Evolutionary conservation across 1,140 invertebrate species (phyloP).

Genomic region (Uloborus diversus): DNA sequence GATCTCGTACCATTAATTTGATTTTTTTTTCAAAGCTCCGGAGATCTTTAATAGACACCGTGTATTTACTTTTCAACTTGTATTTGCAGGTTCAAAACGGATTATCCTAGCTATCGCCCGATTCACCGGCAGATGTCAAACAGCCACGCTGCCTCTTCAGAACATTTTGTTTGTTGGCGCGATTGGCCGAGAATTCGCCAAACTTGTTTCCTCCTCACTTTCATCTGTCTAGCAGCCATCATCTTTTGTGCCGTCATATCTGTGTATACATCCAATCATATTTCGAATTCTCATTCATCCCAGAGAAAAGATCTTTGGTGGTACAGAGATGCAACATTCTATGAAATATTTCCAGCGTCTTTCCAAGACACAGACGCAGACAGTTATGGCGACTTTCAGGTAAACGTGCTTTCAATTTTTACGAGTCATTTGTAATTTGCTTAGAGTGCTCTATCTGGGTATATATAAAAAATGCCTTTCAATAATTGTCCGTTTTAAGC

Average conservation of each 20-base stretch:
- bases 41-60: background rate
- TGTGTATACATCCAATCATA: background rate
- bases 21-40: background rate
- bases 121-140: conserved; percentile 6
- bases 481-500: no score
- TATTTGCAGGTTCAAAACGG: conserved; percentile 16
- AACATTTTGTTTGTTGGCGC: background rate
- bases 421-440: background rate
- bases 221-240: background rate
- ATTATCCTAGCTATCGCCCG: background rate
- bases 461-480: no score
- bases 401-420: background rate
- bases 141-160: background rate
- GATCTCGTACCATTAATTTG: background rate
- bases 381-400: conserved; percentile 59
- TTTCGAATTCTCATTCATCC: background rate
- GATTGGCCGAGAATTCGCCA: background rate
- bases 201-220: background rate
- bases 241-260: background rate
- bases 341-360: conserved; percentile 83
- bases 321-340: conserved; percentile 83
- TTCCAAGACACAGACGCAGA: conserved; percentile 76
- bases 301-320: conserved; percentile 70
- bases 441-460: no score
- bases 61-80: background rate